phyloP scores from a whole-genome alignment of 2,888 invertebrate genomes.

The Azorinus chamasolen region DNA sequence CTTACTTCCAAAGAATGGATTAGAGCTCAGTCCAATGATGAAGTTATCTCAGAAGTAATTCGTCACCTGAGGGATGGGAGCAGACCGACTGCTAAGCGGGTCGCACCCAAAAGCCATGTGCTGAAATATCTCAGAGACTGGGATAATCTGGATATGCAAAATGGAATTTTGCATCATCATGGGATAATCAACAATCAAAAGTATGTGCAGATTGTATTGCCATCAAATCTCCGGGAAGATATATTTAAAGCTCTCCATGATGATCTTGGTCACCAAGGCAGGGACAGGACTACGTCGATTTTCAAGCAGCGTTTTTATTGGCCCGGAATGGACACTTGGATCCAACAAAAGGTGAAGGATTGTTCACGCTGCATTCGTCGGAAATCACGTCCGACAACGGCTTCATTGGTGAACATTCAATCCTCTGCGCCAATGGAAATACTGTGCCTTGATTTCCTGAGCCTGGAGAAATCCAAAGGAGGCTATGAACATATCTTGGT shows the following conservation, averaged over 20 bases:
- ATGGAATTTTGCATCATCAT: conserved; percentile 20
- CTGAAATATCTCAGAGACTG: conserved; percentile 21
- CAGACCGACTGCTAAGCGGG: conserved; percentile 20
- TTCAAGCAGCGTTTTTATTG: conserved; percentile 28
- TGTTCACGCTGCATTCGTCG: conserved; percentile 13
- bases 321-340: conserved; percentile 18
- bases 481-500: conserved; percentile 33
- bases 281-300: conserved; percentile 20
- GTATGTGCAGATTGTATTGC: conserved; percentile 5
- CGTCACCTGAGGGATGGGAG: conserved; percentile 19
- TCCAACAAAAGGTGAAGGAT: neutral
- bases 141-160: conserved; percentile 21
- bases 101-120: neutral
- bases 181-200: conserved; percentile 8
- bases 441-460: conserved; percentile 32
- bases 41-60: neutral
- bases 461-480: conserved; percentile 16
- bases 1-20: conserved; percentile 5
- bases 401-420: conserved; percentile 5
- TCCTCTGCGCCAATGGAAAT: conserved; percentile 28
- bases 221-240: conserved; percentile 14
- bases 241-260: conserved; percentile 23
- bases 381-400: neutral
- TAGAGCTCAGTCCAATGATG: neutral
- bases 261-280: conserved; percentile 38